Percentiles rank a stretch among this genome's conserved stretches.
Evolutionary conservation across 2,797 vertebrate species (phyloP).

Genomic region (Pseudochromis fuscus): DNA sequence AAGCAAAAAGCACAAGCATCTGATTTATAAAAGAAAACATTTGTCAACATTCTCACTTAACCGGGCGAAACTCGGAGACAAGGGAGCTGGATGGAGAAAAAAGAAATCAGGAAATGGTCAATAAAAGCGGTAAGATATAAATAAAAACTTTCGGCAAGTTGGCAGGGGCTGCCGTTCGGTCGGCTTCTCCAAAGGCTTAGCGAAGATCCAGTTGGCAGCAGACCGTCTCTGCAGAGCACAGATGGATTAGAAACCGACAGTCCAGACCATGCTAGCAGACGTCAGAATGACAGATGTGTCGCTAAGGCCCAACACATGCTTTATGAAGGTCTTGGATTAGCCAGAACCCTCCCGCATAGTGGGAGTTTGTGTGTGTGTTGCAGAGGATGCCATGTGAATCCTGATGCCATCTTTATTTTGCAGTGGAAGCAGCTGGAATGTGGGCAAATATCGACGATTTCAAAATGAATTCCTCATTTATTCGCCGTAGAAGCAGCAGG

Average conservation of each 20-base stretch:
- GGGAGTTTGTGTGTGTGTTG: conserved; percentile 42
- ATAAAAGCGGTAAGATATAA: conserved; percentile 62
- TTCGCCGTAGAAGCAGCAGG: conserved; percentile 25
- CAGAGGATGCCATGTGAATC: conserved; percentile 41
- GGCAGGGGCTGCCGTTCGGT: conserved; percentile 57
- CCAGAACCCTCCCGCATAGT: conserved; percentile 54
- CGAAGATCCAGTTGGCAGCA: conserved; percentile 76
- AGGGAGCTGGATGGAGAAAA: not conserved
- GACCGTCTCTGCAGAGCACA: conserved; percentile 71
- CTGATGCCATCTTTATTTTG: conserved; percentile 48
- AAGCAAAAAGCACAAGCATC: conserved; percentile 67
- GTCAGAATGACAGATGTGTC: conserved; percentile 79
- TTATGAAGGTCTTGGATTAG: conserved; percentile 79
- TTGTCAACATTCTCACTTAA: conserved; percentile 69
- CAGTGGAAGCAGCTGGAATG: conserved; percentile 38
- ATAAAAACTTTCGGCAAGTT: conserved; percentile 73
- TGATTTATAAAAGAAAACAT: conserved; percentile 72
- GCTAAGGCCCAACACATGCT: conserved; percentile 78
- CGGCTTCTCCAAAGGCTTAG: conserved; percentile 75
- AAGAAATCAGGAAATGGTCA: conserved; percentile 33
- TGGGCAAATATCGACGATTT: too few relatives aligned
- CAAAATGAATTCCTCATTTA: conserved; percentile 45
- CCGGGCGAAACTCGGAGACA: conserved; percentile 36
- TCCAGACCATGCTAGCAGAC: conserved; percentile 70
- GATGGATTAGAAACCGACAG: conserved; percentile 78